Conservation (phyloP, 1,140 invertebrate species). For the Yoshiicerus persimilis region DNA sequence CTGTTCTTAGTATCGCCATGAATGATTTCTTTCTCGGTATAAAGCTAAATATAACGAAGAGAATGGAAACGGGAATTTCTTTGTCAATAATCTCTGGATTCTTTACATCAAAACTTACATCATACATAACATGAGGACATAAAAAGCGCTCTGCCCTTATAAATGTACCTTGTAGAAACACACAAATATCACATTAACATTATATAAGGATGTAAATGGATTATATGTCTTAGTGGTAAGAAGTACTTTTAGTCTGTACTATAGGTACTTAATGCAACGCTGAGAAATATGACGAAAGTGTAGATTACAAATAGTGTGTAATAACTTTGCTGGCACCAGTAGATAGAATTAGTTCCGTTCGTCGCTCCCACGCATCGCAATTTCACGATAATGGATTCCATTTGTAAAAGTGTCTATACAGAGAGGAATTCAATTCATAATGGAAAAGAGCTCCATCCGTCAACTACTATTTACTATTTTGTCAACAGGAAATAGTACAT, state of each 20-base stretch:
- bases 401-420: background rate
- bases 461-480: background rate
- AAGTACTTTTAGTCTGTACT: no score
- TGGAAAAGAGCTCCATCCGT: background rate
- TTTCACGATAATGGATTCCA: background rate
- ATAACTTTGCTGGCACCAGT: background rate
- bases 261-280: no score
- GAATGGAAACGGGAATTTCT: background rate
- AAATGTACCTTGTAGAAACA: no score
- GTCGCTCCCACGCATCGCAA: background rate
- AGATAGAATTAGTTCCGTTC: background rate
- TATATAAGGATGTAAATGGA: no score
- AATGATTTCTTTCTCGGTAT: background rate
- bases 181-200: background rate
- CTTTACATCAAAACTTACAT: background rate
- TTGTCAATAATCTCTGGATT: background rate
- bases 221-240: no score
- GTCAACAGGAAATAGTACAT: background rate
- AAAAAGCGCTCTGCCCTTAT: no score
- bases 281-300: background rate
- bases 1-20: background rate
- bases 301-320: background rate
- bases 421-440: background rate
- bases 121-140: no score
- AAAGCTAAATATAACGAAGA: background rate